A percentile compares a stretch with the other conserved stretches of the same genome.
Conservation (phyloP, 1,140 invertebrate species). For the Drosophila virilis region DNA sequence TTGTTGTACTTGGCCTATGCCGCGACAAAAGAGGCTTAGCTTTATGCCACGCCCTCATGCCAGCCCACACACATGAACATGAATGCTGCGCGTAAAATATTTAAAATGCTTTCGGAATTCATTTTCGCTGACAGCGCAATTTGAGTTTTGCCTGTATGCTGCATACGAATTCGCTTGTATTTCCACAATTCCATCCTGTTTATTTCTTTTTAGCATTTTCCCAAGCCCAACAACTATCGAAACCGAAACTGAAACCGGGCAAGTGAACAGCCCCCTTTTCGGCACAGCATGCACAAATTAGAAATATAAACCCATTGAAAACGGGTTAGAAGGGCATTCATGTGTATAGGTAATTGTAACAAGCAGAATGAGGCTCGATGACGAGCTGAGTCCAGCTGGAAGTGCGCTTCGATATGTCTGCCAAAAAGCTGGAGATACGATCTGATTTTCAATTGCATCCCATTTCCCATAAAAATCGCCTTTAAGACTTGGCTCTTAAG, state of each 20-base stretch:
- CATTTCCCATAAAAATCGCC: too few species aligned
- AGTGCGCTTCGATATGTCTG: too few species aligned
- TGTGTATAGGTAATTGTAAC: too few species aligned
- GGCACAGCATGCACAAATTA: background rate
- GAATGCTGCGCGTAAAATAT: constrained; percentile 32
- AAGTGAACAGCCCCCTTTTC: constrained; percentile 7
- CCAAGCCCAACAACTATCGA: constrained; percentile 6
- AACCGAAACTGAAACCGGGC: constrained; percentile 20
- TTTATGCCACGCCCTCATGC: constrained; percentile 45
- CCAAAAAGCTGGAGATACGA: too few species aligned
- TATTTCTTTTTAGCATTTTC: constrained; percentile 10
- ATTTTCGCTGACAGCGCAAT: constrained; percentile 77
- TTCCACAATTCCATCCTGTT: background rate
- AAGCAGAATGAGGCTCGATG: too few species aligned
- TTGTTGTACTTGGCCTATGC: constrained; percentile 65
- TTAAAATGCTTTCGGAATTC: constrained; percentile 54
- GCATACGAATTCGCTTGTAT: constrained; percentile 25
- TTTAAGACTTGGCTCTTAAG: too few species aligned
- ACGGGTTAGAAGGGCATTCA: too few species aligned
- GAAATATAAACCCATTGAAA: background rate
- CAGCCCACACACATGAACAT: constrained; percentile 1
- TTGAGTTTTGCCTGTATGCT: constrained; percentile 59
- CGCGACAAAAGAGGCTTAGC: constrained; percentile 59
- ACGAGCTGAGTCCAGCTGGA: background rate
- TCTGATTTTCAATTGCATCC: too few species aligned